A percentile compares a stretch with the other conserved stretches of the same genome.
phyloP scores from a whole-genome alignment of 1,140 invertebrate species.

The Apis cerana region DNA sequence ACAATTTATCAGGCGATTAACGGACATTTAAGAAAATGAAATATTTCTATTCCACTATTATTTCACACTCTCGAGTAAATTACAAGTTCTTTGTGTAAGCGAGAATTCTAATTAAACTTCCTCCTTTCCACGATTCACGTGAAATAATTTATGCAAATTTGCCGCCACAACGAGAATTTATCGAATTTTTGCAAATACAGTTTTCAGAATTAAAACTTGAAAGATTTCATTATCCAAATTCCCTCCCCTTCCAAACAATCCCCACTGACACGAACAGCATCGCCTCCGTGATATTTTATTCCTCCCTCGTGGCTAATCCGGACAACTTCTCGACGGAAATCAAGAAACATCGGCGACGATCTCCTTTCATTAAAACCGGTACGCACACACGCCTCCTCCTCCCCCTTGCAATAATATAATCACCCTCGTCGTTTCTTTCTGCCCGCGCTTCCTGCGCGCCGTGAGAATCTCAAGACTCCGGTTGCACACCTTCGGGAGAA shows the following conservation, averaged over 20 bases:
- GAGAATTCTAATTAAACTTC: too few species aligned
- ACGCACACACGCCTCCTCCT: not conserved
- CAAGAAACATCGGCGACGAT: constrained; percentile 1
- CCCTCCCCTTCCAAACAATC: too few species aligned
- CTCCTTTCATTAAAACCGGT: constrained; percentile 42
- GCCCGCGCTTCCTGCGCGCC: constrained; percentile 36
- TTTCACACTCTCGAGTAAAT: not conserved
- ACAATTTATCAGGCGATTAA: not conserved
- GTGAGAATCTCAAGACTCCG: constrained; percentile 57
- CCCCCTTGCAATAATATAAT: constrained; percentile 5
- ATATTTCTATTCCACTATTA: not conserved
- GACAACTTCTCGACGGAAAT: not conserved
- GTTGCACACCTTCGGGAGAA: constrained; percentile 51
- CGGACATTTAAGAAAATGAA: not conserved
- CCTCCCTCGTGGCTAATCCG: not conserved
- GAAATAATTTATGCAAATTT: too few species aligned
- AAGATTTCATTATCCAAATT: too few species aligned
- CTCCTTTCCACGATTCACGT: too few species aligned
- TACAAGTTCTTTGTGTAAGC: not conserved
- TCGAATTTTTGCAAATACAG: too few species aligned
- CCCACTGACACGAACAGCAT: too few species aligned
- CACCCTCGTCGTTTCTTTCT: constrained; percentile 16
- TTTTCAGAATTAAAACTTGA: too few species aligned
- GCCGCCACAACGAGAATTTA: too few species aligned
- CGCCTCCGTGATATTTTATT: not conserved